phyloP scores from a whole-genome alignment of 2,797 vertebrate genomes.

The Helostoma temminkii region DNA sequence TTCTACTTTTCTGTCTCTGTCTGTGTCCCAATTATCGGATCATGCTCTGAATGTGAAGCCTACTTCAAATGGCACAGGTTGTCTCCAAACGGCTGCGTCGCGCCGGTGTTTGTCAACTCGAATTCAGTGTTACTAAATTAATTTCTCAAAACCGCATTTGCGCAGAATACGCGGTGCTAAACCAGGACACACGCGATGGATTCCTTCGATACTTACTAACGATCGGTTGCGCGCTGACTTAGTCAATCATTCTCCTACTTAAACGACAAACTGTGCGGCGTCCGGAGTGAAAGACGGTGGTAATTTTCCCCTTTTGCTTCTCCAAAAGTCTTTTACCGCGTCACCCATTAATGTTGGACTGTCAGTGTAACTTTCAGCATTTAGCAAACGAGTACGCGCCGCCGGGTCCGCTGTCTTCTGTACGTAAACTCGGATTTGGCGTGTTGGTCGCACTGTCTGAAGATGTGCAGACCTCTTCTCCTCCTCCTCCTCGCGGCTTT shows the following conservation, averaged over 20 bases:
- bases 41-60: conserved; percentile 34
- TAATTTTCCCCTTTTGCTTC: conserved; percentile 57
- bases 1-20: conserved; percentile 25
- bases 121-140: conserved; percentile 39
- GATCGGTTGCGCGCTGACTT: conserved; percentile 47
- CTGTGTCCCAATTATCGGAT: conserved; percentile 38
- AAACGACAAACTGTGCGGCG: conserved; percentile 48
- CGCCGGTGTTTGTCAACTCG: conserved; percentile 11
- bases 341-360: conserved; percentile 62
- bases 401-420: conserved; percentile 71
- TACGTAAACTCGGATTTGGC: conserved; percentile 76
- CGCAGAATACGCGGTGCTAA: conserved; percentile 6
- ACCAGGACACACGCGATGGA: neutral
- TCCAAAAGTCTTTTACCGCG: conserved; percentile 58
- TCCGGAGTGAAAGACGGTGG: conserved; percentile 54
- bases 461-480: conserved; percentile 85
- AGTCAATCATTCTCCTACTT: conserved; percentile 40
- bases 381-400: conserved; percentile 58
- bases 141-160: conserved; percentile 38
- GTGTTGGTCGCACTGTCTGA: conserved; percentile 77
- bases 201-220: conserved; percentile 24
- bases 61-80: conserved; percentile 21
- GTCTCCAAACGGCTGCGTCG: conserved; percentile 27
- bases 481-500: conserved; percentile 84
- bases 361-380: conserved; percentile 74